phyloP scores from a whole-genome alignment of 2,113 vertebrate genomes.

The Xyliphius kryptos region DNA sequence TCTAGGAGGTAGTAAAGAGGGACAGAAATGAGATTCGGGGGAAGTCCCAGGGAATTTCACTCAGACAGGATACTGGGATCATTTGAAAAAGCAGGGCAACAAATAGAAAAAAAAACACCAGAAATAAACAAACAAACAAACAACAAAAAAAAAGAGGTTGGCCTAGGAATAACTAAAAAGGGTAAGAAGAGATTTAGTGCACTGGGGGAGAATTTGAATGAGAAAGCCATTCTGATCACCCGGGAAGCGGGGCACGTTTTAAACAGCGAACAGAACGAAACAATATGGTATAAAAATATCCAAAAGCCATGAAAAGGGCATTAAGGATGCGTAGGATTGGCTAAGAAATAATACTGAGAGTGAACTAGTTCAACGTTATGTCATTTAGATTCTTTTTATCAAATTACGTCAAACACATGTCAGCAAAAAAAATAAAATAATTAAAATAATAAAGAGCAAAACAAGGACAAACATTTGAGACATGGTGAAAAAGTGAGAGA shows the following conservation, averaged over 20 bases:
- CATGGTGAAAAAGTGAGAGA: no score
- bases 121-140: slow-evolving; percentile 1
- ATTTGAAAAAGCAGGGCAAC: slow-evolving; percentile 23
- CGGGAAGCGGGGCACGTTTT: slow-evolving; percentile 17
- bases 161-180: slow-evolving; percentile 31
- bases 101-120: slow-evolving; percentile 6
- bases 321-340: no score
- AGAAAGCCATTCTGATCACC: slow-evolving; percentile 19
- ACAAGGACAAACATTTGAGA: no score
- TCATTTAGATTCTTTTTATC: no score
- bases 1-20: not conserved
- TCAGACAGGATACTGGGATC: slow-evolving; percentile 14
- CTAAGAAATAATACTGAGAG: no score
- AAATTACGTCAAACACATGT: no score
- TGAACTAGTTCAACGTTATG: no score
- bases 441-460: no score
- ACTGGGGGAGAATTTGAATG: slow-evolving; percentile 20
- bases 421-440: no score
- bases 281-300: not conserved
- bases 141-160: slow-evolving; percentile 1
- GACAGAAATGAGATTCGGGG: slow-evolving; percentile 8
- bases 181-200: slow-evolving; percentile 23
- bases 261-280: slow-evolving; percentile 14
- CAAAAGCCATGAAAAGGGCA: no score
- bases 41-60: slow-evolving; percentile 17